phyloP scores from a whole-genome alignment of 1,140 invertebrate genomes.

The Drosophila nigrodunni region DNA sequence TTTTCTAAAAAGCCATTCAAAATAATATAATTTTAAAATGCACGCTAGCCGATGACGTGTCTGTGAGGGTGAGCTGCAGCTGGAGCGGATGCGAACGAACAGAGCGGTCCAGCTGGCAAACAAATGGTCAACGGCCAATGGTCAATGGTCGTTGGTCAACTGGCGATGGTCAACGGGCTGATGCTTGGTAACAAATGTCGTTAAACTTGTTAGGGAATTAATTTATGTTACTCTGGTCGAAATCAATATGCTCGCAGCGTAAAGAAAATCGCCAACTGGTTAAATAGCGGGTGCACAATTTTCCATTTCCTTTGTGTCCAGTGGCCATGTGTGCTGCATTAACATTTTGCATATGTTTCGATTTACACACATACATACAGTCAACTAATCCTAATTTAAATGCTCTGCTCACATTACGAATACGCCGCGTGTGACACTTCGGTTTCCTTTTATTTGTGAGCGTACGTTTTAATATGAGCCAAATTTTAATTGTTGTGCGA shows the following conservation, averaged over 20 bases:
- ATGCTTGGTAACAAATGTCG: slow-evolving; percentile 71
- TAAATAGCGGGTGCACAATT: slow-evolving; percentile 4
- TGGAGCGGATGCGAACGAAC: not conserved
- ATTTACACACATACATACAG: slow-evolving; percentile 33
- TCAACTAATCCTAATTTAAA: slow-evolving; percentile 75
- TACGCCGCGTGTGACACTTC: slow-evolving; percentile 2
- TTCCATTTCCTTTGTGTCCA: slow-evolving; percentile 2
- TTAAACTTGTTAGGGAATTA: slow-evolving; percentile 55
- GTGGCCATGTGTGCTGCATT: slow-evolving; percentile 28
- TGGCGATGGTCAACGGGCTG: slow-evolving; percentile 21
- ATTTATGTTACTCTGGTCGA: slow-evolving; percentile 55
- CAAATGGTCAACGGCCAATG: slow-evolving; percentile 25
- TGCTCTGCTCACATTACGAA: slow-evolving; percentile 40
- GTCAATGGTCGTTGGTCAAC: slow-evolving; percentile 42
- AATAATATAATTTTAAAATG: slow-evolving; percentile 80
- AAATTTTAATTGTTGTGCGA: slow-evolving; percentile 65
- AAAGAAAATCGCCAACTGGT: slow-evolving; percentile 13
- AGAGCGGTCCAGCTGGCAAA: slow-evolving; percentile 22
- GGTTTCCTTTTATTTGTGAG: slow-evolving; percentile 1
- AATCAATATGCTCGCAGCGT: slow-evolving; percentile 32
- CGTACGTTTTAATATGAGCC: slow-evolving; percentile 37
- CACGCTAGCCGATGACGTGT: slow-evolving; percentile 59
- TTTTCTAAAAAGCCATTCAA: slow-evolving; percentile 82
- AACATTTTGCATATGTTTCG: slow-evolving; percentile 56
- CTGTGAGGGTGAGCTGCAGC: not conserved